These are phyloP conservation scores for Laothoe populi DNA, from an alignment of 2,888 invertebrate species.

Conservation along the genomic window DNA sequence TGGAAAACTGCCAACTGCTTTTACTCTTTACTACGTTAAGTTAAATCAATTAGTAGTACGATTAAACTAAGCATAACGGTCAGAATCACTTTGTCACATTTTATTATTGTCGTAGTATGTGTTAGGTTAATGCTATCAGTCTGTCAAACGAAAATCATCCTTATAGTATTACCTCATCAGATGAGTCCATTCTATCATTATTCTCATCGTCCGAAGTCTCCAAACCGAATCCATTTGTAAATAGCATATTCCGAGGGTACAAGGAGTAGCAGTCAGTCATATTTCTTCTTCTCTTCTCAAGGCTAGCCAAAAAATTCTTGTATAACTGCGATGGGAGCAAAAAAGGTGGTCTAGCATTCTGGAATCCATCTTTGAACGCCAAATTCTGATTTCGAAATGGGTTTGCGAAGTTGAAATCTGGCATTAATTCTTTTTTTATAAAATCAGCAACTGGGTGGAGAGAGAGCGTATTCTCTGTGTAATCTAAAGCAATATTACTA, in stretches of 20 bases:
- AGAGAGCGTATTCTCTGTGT: conserved; percentile 70
- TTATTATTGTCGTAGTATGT: background rate
- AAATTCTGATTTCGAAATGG: conserved; percentile 75
- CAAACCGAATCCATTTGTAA: conserved; percentile 72
- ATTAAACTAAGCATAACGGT: too few relatives aligned
- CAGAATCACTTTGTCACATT: background rate
- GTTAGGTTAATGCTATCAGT: too few relatives aligned
- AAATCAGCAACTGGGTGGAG: conserved; percentile 77
- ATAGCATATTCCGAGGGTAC: conserved; percentile 84
- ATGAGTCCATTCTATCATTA: conserved; percentile 74
- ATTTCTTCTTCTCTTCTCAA: conserved; percentile 76
- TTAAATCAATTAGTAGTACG: background rate
- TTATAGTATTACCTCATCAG: conserved; percentile 73
- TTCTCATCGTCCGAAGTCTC: conserved; percentile 78
- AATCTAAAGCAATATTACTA: conserved; percentile 65
- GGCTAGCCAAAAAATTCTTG: conserved; percentile 90
- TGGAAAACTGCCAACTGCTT: background rate
- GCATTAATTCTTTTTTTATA: conserved; percentile 80
- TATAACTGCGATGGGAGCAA: conserved; percentile 91
- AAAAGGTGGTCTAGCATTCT: conserved; percentile 78
- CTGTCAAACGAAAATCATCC: background rate
- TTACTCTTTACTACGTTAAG: background rate
- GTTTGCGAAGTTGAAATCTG: conserved; percentile 75
- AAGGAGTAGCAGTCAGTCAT: conserved; percentile 77
- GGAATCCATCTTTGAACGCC: conserved; percentile 71